Conservation (phyloP, 2,797 vertebrate genomes). For the Picus viridis region DNA sequence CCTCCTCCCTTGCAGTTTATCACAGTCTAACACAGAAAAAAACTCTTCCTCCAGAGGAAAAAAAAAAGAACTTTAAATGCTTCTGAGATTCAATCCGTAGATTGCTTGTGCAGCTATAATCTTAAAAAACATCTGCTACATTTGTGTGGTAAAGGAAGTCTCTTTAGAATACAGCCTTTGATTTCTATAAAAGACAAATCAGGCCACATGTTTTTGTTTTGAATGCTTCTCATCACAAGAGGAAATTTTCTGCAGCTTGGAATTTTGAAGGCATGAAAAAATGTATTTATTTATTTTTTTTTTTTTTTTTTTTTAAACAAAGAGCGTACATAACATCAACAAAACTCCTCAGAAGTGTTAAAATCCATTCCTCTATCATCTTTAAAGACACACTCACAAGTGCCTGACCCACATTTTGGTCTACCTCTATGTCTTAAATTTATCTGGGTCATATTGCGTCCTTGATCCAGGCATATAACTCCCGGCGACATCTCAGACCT, state of each 20-base stretch:
- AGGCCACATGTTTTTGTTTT: conserved; percentile 81
- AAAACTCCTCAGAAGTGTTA: conserved; percentile 72
- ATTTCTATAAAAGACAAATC: conserved; percentile 84
- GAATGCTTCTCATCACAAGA: conserved; percentile 82
- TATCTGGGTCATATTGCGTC: conserved; percentile 4
- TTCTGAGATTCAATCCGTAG: conserved; percentile 69
- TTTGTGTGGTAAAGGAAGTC: conserved; percentile 80
- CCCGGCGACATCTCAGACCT: conserved; percentile 48
- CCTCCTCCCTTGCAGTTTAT: conserved; percentile 51
- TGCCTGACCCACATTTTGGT: conserved; percentile 65
- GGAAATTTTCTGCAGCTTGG: conserved; percentile 82
- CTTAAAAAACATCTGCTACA: conserved; percentile 82
- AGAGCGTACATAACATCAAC: conserved; percentile 67
- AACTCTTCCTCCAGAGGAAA: conserved; percentile 76
- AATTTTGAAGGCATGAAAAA: conserved; percentile 79
- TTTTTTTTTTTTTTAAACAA: conserved; percentile 76
- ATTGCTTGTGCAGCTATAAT: conserved; percentile 79
- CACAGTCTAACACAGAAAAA: conserved; percentile 58
- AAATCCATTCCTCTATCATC: conserved; percentile 54
- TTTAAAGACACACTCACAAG: conserved; percentile 44
- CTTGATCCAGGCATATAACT: conserved; percentile 24
- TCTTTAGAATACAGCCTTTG: conserved; percentile 81
- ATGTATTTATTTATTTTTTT: conserved; percentile 73
- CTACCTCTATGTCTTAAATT: conserved; percentile 40
- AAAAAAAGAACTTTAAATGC: conserved; percentile 74